Evolutionary conservation across 2,888 invertebrate genomes (phyloP), one percentile per base, ranked within the genome.

Genomic region (Tenthredo livida): DNA sequence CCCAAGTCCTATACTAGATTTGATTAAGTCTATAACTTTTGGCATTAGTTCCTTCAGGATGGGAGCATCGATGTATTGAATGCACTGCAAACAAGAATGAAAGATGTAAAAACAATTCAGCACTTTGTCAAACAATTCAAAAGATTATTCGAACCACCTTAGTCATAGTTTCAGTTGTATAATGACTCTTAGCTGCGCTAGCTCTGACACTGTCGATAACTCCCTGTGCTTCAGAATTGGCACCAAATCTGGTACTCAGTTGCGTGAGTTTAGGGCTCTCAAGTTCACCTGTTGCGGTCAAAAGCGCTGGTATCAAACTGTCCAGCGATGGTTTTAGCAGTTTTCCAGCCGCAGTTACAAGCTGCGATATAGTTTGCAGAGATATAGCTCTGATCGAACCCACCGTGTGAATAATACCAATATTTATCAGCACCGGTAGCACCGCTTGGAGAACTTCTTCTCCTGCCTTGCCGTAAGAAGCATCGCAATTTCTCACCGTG

Each of bases 141-240:
- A n/a, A 6, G 29, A 77, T 25, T 33, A 54, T 50, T 29, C 21
- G 4, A 84, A 83, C 89, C 91, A 97, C 97, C 94, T 97, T 97
- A 70, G 97, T 96, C 58, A 98, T 96, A 3, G 98, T 97, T 90
- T 98, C 98, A 87, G 97, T 97, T 86, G 98, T 97, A 86, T 98
- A 97, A 92, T 98, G 97, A 0, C 96, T 96, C 90, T 97, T 96
- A 0, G 98, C 97, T 1, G 97, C 96, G 84, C 96, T 96, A 9
- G 98, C 97, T 85, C 98, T 94, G 85, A 97, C 95, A 87, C 96
- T 96, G 92, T 98, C 98, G 0, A 98, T 95, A 37, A 95, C 94
- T 90, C 97, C 97, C 88, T 97, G 95, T 0, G 96, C 95, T 73
- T 96, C 96, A 83, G 95, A 95, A 88, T 97, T 96, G 0, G 95